Base-by-base conservation (phyloP, 2,797 vertebrate genomes). In the Miichthys miiuy region DNA sequence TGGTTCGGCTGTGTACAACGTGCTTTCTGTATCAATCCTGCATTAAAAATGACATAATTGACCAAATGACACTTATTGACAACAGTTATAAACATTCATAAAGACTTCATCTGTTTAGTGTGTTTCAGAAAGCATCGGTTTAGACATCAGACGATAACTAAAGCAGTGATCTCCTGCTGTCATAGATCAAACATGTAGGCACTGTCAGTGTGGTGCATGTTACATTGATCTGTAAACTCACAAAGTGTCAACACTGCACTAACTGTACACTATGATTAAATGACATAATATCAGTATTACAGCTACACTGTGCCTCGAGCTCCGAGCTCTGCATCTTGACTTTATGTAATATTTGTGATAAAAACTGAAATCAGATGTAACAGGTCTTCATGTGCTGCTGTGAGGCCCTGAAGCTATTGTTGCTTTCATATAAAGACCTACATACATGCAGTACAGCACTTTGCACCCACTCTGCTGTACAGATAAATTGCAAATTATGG, bases 391-490 rank as follows among this genome's bases (percentile, higher is more conserved):
- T 71, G 48, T 42, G 62, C 14, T 47, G 9, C 58, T 61, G 20
- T 27, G 27, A 63, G 50, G 25, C 44, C 55, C 27, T 44, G 12
- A 27, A 60, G 62, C 66, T 55, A 14, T 47, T 30, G 56, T 14
- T 64, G 38, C 3, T 62, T 20, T 61, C 27, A 6, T 54, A 68
- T 34, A 13, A 55, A 50, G 20, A 61, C 68, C 62, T 42, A 61
- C 47, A 38, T 56, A 50, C 62, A 41, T 21, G 10, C 56, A 62
- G 58, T 1, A 3, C 47, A 51, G 47, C 42, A 6, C 11, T 51
- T 8, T 62, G 17, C 68, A 64, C 72, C 70, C 79, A 80, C 74
- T 52, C 46, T 74, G 50, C 48, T 68, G 34, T 10, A 56, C 30
- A 51, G 11, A 77, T 1, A 34, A 18, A 69, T 63, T 52, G 41